Percentiles rank a stretch among this genome's conserved stretches.
These are phyloP conservation scores for Magallana gigas DNA, from an alignment of 1,140 invertebrate genomes.

Conservation along the genomic window DNA sequence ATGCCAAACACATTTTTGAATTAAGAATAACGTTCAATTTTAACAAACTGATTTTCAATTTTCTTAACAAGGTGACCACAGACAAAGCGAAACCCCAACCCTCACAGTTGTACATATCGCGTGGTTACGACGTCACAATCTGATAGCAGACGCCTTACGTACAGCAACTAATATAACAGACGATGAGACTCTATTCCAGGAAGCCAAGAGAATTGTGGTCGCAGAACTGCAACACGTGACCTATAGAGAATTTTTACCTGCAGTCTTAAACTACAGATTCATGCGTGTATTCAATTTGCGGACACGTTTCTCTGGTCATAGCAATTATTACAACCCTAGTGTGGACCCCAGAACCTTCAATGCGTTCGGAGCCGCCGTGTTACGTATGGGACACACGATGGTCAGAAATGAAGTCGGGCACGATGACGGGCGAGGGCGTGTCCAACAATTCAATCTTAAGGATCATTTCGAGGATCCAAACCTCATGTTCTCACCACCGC, in stretches of 20 bases:
- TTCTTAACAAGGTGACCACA: conserved; percentile 60
- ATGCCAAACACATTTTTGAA: too few species aligned
- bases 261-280: conserved; percentile 11
- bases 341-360: conserved; percentile 43
- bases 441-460: background rate
- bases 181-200: conserved; percentile 95
- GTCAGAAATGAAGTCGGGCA: conserved; percentile 14
- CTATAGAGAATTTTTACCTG: conserved; percentile 92
- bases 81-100: conserved; percentile 55
- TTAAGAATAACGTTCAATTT: too few species aligned
- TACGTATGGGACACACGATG: conserved; percentile 52
- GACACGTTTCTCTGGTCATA: conserved; percentile 81
- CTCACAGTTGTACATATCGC: conserved; percentile 96
- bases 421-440: background rate
- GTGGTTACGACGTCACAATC: conserved; percentile 96
- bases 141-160: conserved; percentile 88
- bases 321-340: conserved; percentile 32
- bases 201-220: conserved; percentile 88
- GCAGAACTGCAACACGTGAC: conserved; percentile 90
- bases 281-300: conserved; percentile 28
- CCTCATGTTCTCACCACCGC: background rate
- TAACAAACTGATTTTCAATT: background rate
- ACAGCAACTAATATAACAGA: conserved; percentile 89
- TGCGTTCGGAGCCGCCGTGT: conserved; percentile 46
- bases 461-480: conserved; percentile 16